phyloP scores from a whole-genome alignment of 2,888 invertebrate species.

The Empis stercorea region DNA sequence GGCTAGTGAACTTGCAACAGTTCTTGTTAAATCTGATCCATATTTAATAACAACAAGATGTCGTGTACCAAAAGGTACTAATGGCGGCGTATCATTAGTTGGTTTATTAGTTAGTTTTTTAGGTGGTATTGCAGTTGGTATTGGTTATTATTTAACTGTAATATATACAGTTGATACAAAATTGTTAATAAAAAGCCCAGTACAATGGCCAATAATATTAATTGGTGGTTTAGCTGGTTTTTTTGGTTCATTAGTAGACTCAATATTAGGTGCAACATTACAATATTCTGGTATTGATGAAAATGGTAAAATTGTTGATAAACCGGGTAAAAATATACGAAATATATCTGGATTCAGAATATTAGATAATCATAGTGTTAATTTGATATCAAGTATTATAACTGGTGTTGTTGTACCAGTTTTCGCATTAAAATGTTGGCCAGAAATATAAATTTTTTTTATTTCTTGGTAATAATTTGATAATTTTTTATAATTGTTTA shows the following conservation, averaged over 20 bases:
- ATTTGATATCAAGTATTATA: constrained; percentile 64
- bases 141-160: constrained; percentile 55
- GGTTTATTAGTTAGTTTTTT: constrained; percentile 43
- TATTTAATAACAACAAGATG: constrained; percentile 59
- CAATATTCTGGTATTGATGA: constrained; percentile 75
- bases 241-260: constrained; percentile 70
- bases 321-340: constrained; percentile 52
- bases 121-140: constrained; percentile 48
- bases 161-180: constrained; percentile 48
- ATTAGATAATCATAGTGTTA: constrained; percentile 79
- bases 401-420: constrained; percentile 59
- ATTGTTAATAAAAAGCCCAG: constrained; percentile 44
- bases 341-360: constrained; percentile 64
- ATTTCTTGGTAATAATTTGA: too few species aligned
- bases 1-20: constrained; percentile 79
- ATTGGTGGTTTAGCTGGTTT: constrained; percentile 63
- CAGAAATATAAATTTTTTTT: constrained; percentile 14
- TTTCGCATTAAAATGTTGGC: constrained; percentile 46
- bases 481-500: too few species aligned
- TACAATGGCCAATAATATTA: constrained; percentile 68
- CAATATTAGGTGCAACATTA: constrained; percentile 67
- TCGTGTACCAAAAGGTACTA: constrained; percentile 74
- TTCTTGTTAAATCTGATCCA: constrained; percentile 53
- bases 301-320: constrained; percentile 56
- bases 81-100: constrained; percentile 65